These are phyloP conservation scores for Gonioctena quinquepunctata DNA, from an alignment of 1,140 invertebrate species.

Conservation along the genomic window DNA sequence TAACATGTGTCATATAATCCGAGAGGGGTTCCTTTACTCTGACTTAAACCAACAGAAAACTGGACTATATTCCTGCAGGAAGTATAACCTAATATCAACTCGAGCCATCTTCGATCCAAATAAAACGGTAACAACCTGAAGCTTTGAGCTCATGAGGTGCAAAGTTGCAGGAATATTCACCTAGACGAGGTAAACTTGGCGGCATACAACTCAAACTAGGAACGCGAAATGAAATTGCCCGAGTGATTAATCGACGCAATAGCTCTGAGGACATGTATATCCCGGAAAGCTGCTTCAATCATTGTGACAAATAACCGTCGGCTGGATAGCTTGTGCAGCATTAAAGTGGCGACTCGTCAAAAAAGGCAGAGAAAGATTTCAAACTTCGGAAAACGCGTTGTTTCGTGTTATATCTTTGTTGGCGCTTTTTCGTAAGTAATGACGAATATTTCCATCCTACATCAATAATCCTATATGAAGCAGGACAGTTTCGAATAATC, in stretches of 20 bases:
- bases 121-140: neutral
- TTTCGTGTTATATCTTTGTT: neutral
- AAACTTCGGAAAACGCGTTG: neutral
- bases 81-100: too few relatives aligned
- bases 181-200: conserved; percentile 21
- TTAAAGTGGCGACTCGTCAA: too few relatives aligned
- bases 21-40: too few relatives aligned
- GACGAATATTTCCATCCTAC: too few relatives aligned
- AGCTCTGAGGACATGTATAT: conserved; percentile 50
- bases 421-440: too few relatives aligned
- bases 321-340: conserved; percentile 23
- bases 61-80: too few relatives aligned
- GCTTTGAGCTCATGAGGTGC: neutral
- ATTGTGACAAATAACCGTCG: conserved; percentile 50
- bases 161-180: conserved; percentile 3
- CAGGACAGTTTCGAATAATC: too few relatives aligned
- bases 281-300: conserved; percentile 49
- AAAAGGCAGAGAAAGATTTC: conserved; percentile 11
- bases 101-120: too few relatives aligned
- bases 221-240: conserved; percentile 45
- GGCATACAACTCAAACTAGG: conserved; percentile 29
- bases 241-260: conserved; percentile 51
- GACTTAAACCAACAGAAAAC: too few relatives aligned
- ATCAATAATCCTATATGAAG: too few relatives aligned
- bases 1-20: too few relatives aligned